Evolutionary conservation across 2,797 vertebrate species (phyloP), one percentile per base, ranked within the genome.

Genomic region (Kryptolebias ocellatus): DNA sequence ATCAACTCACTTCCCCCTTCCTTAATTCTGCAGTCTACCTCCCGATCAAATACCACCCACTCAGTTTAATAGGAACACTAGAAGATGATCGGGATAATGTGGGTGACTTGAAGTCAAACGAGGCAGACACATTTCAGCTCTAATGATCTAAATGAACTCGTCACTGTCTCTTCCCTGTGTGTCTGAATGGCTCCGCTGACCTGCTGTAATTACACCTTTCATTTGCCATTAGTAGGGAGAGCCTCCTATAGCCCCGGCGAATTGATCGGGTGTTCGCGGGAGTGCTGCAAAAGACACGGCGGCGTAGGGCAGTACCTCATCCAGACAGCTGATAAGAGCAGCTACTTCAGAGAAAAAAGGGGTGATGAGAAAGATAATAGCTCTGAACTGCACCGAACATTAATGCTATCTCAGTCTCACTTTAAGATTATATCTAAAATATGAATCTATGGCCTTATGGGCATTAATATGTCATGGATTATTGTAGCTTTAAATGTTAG

Each of bases 121-220:
- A 87, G 87, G 82, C 83, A 67, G 84, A 81, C 75, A 62, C 79
- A 72, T 90, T 89, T 86, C 67, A 78, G 79, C 83, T 89, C 83
- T 89, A 90, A 90, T 84, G 80, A 87, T 88, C 89, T 83, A 73
- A 92, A 91, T 88, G 83, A 90, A 91, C 87, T 86, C 62, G 76
- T 87, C 85, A 70, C 75, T 71, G 75, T 72, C 74, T 71, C 79
- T 73, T 67, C 70, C 57, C 61, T 76, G 70, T 34, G 67, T 75
- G 76, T 82, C 62, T 83, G 77, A 79, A 85, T 79, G 78, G 79
- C 83, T 86, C 58, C 12, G 17, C 78, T 89, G 87, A 90, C 88
- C 90, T 74, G 83, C 68, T 86, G 83, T 91, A 89, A 92, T 92
- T 90, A 89, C 85, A 92, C 84, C 87, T 94, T 93, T 91, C 82